Base-by-base conservation (phyloP, 2,113 vertebrate genomes). In the Cercopithecus mona region DNA sequence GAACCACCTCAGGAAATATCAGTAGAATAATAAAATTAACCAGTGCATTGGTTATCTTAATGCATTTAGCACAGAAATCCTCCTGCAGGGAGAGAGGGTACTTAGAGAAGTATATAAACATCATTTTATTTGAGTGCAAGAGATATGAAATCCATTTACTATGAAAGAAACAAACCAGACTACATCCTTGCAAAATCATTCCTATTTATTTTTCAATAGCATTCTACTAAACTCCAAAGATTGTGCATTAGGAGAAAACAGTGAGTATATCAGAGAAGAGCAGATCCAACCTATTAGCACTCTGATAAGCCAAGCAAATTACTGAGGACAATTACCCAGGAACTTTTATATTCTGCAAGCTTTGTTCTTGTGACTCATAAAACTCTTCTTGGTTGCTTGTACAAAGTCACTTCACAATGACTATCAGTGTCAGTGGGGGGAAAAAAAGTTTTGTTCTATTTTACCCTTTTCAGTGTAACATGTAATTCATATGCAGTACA, bases 81-180 rank as follows among this genome's bases (percentile, higher is more conserved):
- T 95, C 40, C 32, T 59, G 68, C 93, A 93, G 30, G 45, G 43
- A 97, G 32, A 93, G 4, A 88, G 32, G 89, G 7, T 94, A 72
- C 48, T 78, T 88, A 48, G 5, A 92, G 35, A 96, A 92, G 38
- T n/a, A 78, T 17, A 52, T 64, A 92, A 90, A 88, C 66, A 88
- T 86, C 75, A 90, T 79, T 90, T 76, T 61, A 83, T 76, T 94
- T 79, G 52, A 87, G 32, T 64, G 16, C 14, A 93, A 96, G 35
- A 97, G 55, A 93, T 87, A 75, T 88, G 25, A 94, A 94, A 96
- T 92, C n/a, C 40, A 90, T 68, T 97, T 76, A 57, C 6, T 90
- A 20, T 66, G 17, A 97, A 92, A 93, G 38, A 89, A 94, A 86
- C 17, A 96, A 97, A 86, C 43, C 59, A 96, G 50, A 93, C 88